Evolutionary conservation across 2,888 invertebrate genomes (phyloP).

Genomic region (Macrophya annulata): DNA sequence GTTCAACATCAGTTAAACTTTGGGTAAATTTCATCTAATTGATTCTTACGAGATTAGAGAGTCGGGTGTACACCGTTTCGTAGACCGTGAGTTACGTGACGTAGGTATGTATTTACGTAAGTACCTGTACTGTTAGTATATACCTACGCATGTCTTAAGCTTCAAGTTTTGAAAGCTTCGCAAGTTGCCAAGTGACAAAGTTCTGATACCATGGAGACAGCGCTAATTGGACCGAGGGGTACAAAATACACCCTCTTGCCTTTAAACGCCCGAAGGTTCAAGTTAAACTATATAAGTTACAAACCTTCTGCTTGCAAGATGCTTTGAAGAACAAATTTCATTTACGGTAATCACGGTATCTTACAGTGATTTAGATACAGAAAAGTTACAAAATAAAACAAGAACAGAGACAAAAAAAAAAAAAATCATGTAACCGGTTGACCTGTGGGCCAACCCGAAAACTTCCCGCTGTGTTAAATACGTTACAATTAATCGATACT

Average conservation of each 20-base stretch:
- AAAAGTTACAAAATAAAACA: background rate
- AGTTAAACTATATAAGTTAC: conserved; percentile 18
- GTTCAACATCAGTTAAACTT: background rate
- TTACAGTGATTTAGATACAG: background rate
- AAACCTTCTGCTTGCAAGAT: background rate
- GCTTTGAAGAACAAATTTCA: background rate
- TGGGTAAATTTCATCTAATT: conserved; percentile 37
- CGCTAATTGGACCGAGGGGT: conserved; percentile 41
- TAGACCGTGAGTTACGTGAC: background rate
- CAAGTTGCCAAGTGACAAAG: conserved; percentile 40
- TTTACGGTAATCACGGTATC: background rate
- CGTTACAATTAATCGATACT: too few species aligned
- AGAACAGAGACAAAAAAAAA: background rate
- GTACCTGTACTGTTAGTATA: background rate
- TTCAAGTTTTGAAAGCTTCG: conserved; percentile 25
- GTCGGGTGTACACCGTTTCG: background rate
- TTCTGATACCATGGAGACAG: conserved; percentile 15
- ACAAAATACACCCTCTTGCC: background rate
- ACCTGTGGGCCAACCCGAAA: too few species aligned
- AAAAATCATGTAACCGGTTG: too few species aligned
- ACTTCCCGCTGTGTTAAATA: too few species aligned
- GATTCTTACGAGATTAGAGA: conserved; percentile 36
- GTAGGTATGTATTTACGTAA: background rate
- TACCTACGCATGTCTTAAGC: background rate
- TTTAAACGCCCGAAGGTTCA: conserved; percentile 15